phyloP scores from a whole-genome alignment of 64 coral and sea anemone species.

The Stichodactyla mertensii region DNA sequence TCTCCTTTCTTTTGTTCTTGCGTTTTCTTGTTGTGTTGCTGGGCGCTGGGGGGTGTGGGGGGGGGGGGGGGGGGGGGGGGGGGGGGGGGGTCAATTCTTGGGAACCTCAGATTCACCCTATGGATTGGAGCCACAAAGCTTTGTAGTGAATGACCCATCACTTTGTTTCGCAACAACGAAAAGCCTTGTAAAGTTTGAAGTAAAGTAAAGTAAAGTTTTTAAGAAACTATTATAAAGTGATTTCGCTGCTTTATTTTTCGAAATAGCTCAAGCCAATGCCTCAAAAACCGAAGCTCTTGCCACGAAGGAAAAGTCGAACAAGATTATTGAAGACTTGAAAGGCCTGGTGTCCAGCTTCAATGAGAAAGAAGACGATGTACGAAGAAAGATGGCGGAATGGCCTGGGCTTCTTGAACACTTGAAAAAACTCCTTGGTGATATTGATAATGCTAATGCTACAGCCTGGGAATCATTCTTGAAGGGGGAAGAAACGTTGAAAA shows the following conservation, averaged over 20 bases:
- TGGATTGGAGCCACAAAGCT: too few relatives aligned
- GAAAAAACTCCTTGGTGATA: conserved; percentile 41
- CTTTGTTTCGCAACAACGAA: too few relatives aligned
- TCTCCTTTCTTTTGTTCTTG: too few relatives aligned
- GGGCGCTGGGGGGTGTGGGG: too few relatives aligned
- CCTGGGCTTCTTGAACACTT: conserved; percentile 61
- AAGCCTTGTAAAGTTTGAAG: too few relatives aligned
- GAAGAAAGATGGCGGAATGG: conserved; percentile 79
- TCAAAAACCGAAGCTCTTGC: conserved; percentile 45
- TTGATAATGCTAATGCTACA: conserved; percentile 58
- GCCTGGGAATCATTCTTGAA: conserved; percentile 70
- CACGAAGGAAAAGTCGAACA: conserved; percentile 24
- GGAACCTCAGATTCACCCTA: too few relatives aligned
- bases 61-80: too few relatives aligned
- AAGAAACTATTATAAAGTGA: too few relatives aligned
- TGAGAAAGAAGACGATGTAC: conserved; percentile 66
- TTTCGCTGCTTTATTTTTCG: background rate
- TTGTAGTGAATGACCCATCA: too few relatives aligned
- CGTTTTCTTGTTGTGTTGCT: too few relatives aligned
- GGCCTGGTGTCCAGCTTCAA: conserved; percentile 46
- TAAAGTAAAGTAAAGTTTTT: too few relatives aligned
- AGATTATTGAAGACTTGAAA: conserved; percentile 48
- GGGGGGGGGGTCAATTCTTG: too few relatives aligned
- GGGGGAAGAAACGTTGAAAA: conserved; percentile 62
- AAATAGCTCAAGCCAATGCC: conserved; percentile 44